Conservation (phyloP, 2,888 invertebrate species). For the Cepaea hortensis region DNA sequence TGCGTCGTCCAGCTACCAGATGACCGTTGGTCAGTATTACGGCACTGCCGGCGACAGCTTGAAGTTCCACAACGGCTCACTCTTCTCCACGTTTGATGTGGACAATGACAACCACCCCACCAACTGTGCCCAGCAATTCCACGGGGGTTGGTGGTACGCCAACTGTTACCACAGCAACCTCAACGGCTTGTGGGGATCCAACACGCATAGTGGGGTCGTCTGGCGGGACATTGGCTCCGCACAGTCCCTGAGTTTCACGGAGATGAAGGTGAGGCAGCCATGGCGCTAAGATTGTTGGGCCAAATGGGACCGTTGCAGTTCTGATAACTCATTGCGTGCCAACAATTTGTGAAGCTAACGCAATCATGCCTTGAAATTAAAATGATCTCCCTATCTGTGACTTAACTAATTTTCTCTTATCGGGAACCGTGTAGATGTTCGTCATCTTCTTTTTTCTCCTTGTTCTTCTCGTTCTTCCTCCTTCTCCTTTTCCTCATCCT, state of each 20-base stretch:
- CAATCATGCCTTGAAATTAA: background rate
- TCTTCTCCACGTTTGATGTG: background rate
- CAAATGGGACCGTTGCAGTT: background rate
- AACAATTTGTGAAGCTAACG: background rate
- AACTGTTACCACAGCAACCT: background rate
- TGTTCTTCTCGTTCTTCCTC: too few relatives aligned
- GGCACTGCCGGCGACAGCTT: constrained; percentile 21
- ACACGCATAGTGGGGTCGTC: background rate
- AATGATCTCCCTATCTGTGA: background rate
- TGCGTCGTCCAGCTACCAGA: background rate
- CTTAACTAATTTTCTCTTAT: background rate
- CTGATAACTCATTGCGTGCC: background rate
- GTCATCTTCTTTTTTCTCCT: background rate
- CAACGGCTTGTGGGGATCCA: constrained; percentile 20
- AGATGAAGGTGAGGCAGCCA: constrained; percentile 31
- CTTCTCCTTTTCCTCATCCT: background rate
- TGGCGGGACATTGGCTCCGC: background rate
- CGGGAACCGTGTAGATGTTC: background rate
- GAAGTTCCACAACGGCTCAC: background rate
- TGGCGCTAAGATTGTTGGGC: background rate
- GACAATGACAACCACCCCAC: background rate
- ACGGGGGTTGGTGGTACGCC: constrained; percentile 31
- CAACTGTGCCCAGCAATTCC: background rate
- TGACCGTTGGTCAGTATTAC: background rate
- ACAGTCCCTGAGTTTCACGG: background rate